Base-by-base conservation (phyloP, 2,113 vertebrate genomes). In the Hucho hucho region DNA sequence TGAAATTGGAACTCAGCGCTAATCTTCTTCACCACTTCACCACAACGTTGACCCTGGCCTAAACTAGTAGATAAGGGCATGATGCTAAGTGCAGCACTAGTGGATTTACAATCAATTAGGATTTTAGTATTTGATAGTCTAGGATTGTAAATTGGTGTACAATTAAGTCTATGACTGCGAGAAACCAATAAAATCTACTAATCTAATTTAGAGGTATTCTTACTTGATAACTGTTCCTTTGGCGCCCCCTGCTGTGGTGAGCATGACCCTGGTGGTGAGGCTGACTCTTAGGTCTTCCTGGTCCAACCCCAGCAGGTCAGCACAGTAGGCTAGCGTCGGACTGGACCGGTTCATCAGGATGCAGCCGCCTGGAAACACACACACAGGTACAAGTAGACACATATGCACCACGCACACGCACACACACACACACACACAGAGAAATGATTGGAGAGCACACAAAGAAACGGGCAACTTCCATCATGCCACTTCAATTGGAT, bases 181-280 rank as follows among this genome's bases (percentile, higher is more conserved):
- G 49, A 53, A 53, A 53, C 14, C 49, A 53, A 53, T 5, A 18
- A 5, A 18, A 53, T 2, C 3, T 18, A 18, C 49, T 53, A 1
- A 53, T 53, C 4, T 18, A 53, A 53, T 53, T 5, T 18, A 16
- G 49, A 53, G 16, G 49, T 18, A 18, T 14, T 70, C 96, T 96
- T 93, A 99, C 98, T 98, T 98, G 90, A 99, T 99, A 85, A 99
- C 98, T 72, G 98, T 99, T 87, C 98, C 98, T 95, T 99, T 99
- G 92, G 95, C 86, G 92, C 98, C 98, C 91, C 98, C 98, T 95
- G 97, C 95, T 91, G 97, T 97, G 6, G 98, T 99, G 43, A 98
- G 95, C 97, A 99, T 99, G 79, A 99, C 93, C 79, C 98, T 94
- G 1, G 96, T 94, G 28, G 98, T 99, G 81, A 99, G 93, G 87